These are phyloP conservation scores for Dicycla oo DNA, from an alignment of 2,888 invertebrate genomes.

Conservation along the genomic window DNA sequence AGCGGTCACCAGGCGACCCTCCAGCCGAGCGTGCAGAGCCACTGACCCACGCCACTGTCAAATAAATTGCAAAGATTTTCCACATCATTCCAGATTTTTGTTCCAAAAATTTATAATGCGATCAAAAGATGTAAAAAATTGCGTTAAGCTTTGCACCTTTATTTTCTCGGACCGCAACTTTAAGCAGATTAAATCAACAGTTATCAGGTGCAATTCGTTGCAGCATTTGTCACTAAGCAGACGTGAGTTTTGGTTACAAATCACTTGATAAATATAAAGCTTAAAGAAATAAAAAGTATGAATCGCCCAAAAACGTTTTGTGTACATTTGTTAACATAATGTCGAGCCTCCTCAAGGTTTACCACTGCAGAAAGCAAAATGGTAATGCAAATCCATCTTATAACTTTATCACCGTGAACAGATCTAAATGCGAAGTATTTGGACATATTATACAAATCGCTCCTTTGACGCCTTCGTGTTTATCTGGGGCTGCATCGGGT, in stretches of 20 bases:
- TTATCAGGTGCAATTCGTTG: slow-evolving; percentile 71
- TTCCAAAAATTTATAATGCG: slow-evolving; percentile 48
- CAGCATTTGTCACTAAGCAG: slow-evolving; percentile 68
- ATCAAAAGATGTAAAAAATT: slow-evolving; percentile 65
- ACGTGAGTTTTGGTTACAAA: slow-evolving; percentile 60
- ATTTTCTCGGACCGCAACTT: slow-evolving; percentile 62
- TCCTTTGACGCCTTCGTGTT: slow-evolving; percentile 80
- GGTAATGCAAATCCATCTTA: slow-evolving; percentile 70
- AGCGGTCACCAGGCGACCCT: slow-evolving; percentile 94
- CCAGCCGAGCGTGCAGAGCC: slow-evolving; percentile 93
- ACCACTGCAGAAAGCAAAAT: slow-evolving; percentile 53
- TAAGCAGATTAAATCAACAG: slow-evolving; percentile 75
- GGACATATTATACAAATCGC: slow-evolving; percentile 83
- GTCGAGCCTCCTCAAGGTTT: slow-evolving; percentile 42
- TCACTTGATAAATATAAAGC: slow-evolving; percentile 62
- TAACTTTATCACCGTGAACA: slow-evolving; percentile 73
- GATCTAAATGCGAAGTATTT: slow-evolving; percentile 81
- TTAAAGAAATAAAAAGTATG: slow-evolving; percentile 57
- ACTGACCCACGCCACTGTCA: slow-evolving; percentile 95
- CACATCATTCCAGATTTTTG: slow-evolving; percentile 57
- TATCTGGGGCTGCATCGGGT: slow-evolving; percentile 79
- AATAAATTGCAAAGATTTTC: slow-evolving; percentile 56
- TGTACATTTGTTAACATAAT: slow-evolving; percentile 64
- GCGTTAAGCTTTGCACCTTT: slow-evolving; percentile 68
- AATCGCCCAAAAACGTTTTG: slow-evolving; percentile 51